Evolutionary conservation across 2,797 vertebrate species (phyloP), one percentile per base, ranked within the genome.

Genomic region (Varecia variegata): DNA sequence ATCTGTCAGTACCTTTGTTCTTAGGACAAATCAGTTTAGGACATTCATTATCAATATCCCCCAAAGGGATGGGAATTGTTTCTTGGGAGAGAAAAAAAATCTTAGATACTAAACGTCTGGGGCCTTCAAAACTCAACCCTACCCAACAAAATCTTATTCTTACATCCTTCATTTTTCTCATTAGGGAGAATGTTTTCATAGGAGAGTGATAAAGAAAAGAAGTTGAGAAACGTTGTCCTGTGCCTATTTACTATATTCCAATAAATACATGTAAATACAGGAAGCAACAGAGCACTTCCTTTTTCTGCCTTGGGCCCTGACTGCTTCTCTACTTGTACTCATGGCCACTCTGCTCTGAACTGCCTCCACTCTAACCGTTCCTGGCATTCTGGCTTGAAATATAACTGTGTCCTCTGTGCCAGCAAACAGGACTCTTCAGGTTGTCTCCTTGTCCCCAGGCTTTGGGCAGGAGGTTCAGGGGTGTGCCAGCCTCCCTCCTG

Each of bases 51-150:
- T 73, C 11, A 65, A 18, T 4, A 54, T 71, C 25, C 70, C 17
- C 25, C 21, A 12, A 88, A 50, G 70, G 30, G 47, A 27, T 79
- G 30, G 25, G 47, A 43, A 76, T 35, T 73, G 4, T 13, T 47
- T 76, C 17, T 56, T 43, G 12, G 79, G 79, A 25, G 21, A 1
- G 32, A 52, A 38, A 74, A 71, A 94, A 54, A 35, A 7, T 35
- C 35, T 92, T 90, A 79, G 18, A 74, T 81, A 27, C 80, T 73
- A 56, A 93, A 88, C 20, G 35, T 70, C 45, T 74, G 11, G 62
- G 30, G 18, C 6, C 52, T 47, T 90, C 5, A 56, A 93, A 88
- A 82, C 11, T 54, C 71, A 95, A 21, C 7, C 18, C 40, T 82
- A 68, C n/a, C 14, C 1, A 56, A 79, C 18, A n/a, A 73, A 88